Evolutionary conservation across 2,113 vertebrate species (phyloP).

Genomic region (Scomber japonicus): DNA sequence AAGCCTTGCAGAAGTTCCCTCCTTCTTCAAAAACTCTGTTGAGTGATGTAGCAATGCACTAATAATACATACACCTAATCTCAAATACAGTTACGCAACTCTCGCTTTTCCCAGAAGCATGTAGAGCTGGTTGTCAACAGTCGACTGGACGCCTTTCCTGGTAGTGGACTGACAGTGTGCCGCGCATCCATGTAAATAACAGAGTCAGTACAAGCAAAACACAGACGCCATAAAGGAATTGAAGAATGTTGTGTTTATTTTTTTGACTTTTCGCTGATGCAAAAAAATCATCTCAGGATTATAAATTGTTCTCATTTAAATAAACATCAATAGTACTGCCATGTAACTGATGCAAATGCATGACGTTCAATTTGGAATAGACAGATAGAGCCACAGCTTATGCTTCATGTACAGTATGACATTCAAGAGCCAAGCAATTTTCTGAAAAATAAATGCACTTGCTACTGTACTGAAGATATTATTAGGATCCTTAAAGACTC

Average conservation of each 20-base stretch:
- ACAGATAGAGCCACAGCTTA: not conserved
- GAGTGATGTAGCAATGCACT: not conserved
- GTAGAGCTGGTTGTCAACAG: not conserved
- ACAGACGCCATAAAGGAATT: conserved; percentile 22
- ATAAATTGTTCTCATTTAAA: conserved; percentile 5
- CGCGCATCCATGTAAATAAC: not conserved
- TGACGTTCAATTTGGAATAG: not conserved
- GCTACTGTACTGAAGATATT: no score
- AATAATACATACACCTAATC: conserved; percentile 16
- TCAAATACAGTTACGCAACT: conserved; percentile 19
- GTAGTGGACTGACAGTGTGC: not conserved
- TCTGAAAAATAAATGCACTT: no score
- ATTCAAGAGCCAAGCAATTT: no score
- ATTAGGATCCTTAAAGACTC: no score
- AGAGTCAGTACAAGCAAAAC: not conserved
- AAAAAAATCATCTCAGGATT: conserved; percentile 23
- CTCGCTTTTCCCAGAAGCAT: conserved; percentile 8
- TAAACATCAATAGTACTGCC: conserved; percentile 14
- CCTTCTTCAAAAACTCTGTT: not conserved
- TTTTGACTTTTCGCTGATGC: conserved; percentile 1
- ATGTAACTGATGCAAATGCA: not conserved
- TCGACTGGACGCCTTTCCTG: not conserved
- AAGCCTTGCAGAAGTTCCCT: conserved; percentile 1
- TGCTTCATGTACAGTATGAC: no score
- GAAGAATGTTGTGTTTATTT: conserved; percentile 25